Evolutionary conservation across 2,888 invertebrate species (phyloP).

Genomic region (Drosophila mercatorum): DNA sequence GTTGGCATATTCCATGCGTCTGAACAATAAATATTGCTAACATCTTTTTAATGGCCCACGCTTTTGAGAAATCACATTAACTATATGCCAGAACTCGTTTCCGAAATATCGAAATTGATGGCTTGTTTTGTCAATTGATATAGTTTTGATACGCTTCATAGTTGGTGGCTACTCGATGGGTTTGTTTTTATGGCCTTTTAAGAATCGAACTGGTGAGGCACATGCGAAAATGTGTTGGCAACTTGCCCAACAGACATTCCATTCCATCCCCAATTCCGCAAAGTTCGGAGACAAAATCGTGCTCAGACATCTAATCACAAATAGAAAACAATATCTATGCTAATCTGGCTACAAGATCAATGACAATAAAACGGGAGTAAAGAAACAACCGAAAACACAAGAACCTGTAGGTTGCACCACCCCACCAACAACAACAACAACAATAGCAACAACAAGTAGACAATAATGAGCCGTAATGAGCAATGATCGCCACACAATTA

Average conservation of each 20-base stretch:
- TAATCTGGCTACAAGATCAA: slow-evolving; percentile 78
- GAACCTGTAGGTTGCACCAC: slow-evolving; percentile 75
- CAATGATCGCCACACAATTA: slow-evolving; percentile 78
- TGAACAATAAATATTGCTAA: slow-evolving; percentile 30
- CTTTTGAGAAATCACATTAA: slow-evolving; percentile 6
- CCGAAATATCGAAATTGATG: slow-evolving; percentile 25
- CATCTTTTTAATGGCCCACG: slow-evolving; percentile 31
- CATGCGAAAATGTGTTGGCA: slow-evolving; percentile 13
- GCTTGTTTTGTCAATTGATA: slow-evolving; percentile 46
- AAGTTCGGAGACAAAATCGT: slow-evolving; percentile 67
- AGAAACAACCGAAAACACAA: slow-evolving; percentile 53
- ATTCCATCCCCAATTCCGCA: slow-evolving; percentile 26
- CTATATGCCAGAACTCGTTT: slow-evolving; percentile 28
- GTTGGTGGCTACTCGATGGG: slow-evolving; percentile 23
- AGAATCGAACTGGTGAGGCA: slow-evolving; percentile 12
- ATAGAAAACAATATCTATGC: slow-evolving; percentile 80
- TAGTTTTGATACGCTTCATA: slow-evolving; percentile 52
- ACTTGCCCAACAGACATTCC: slow-evolving; percentile 51
- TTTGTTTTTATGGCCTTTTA: slow-evolving; percentile 25
- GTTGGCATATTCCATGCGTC: slow-evolving; percentile 12
- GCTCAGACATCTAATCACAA: slow-evolving; percentile 76
- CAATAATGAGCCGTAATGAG: slow-evolving; percentile 74
- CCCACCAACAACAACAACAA: slow-evolving; percentile 56
- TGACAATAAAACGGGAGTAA: slow-evolving; percentile 74
- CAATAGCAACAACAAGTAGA: slow-evolving; percentile 60